Conservation (phyloP, 2,888 invertebrate genomes). For the Yponomeuta plumbellus region DNA sequence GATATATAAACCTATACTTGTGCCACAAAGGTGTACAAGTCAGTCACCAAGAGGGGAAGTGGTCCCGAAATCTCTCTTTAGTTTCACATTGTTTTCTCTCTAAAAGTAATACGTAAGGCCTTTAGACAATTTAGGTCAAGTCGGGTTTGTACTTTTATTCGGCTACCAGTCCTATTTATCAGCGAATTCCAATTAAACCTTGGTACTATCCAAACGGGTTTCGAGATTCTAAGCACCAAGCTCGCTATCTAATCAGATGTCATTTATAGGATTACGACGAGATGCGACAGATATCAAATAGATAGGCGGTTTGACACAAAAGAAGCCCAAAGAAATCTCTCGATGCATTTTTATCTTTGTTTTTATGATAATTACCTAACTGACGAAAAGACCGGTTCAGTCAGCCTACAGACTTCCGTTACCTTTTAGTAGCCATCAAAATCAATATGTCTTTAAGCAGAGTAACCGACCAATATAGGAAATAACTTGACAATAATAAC, state of each 20-base stretch:
- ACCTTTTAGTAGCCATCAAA: conserved; percentile 49
- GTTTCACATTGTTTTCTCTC: too few species aligned
- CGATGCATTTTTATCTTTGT: conserved; percentile 68
- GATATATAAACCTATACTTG: too few species aligned
- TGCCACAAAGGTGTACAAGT: too few species aligned
- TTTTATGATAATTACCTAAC: conserved; percentile 64
- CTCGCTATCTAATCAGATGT: conserved; percentile 65
- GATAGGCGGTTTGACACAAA: conserved; percentile 57
- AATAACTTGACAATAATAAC: background rate
- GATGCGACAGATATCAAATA: conserved; percentile 64
- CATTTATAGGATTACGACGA: conserved; percentile 71
- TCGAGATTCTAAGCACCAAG: conserved; percentile 23
- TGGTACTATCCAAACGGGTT: background rate
- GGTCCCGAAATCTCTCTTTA: too few species aligned
- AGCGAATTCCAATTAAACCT: too few species aligned
- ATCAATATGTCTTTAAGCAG: conserved; percentile 26
- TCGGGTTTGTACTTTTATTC: too few species aligned
- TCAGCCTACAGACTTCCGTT: conserved; percentile 60
- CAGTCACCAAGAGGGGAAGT: too few species aligned
- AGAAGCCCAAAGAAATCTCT: conserved; percentile 66
- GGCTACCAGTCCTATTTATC: too few species aligned
- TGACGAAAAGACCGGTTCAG: conserved; percentile 51
- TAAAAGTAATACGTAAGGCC: too few species aligned
- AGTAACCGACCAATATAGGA: conserved; percentile 24
- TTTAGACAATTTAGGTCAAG: too few species aligned